Conservation (phyloP, 2,113 vertebrate genomes). For the Leptobrachium leishanense region DNA sequence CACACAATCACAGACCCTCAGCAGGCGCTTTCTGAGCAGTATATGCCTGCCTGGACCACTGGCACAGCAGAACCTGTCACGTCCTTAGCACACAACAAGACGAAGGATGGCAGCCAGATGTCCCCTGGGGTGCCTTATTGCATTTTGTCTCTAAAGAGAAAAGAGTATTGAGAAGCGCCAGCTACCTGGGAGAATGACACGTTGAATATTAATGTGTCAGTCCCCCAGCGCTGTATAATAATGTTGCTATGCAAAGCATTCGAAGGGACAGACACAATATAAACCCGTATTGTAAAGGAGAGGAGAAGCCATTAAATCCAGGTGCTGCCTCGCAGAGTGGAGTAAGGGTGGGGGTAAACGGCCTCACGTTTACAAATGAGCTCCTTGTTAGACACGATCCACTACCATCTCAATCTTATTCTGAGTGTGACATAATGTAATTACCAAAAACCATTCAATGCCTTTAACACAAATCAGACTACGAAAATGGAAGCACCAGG, state of each 20-base stretch:
- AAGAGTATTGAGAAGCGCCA: background rate
- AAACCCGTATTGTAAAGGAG: conserved; percentile 19
- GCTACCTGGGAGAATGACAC: conserved; percentile 8
- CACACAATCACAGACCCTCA: too few relatives aligned
- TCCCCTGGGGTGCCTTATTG: conserved; percentile 31
- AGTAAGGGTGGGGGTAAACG: background rate
- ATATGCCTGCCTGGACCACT: background rate
- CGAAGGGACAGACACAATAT: conserved; percentile 4
- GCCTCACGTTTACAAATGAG: conserved; percentile 20
- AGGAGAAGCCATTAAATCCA: conserved; percentile 6
- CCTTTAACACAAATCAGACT: conserved; percentile 17
- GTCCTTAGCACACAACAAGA: background rate
- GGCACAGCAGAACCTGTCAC: conserved; percentile 32
- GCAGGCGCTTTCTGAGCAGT: too few relatives aligned
- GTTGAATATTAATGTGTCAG: conserved; percentile 26
- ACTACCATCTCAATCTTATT: background rate
- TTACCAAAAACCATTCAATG: conserved; percentile 4
- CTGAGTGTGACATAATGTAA: conserved; percentile 7
- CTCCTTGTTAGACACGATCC: conserved; percentile 15
- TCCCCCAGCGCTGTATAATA: conserved; percentile 11
- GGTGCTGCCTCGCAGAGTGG: background rate
- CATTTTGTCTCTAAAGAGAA: conserved; percentile 22
- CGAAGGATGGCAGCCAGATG: background rate
- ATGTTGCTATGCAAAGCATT: conserved; percentile 23
- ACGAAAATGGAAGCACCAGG: conserved; percentile 8